Base-by-base conservation (phyloP, 2,888 invertebrate genomes). In the Agrotis puta region DNA sequence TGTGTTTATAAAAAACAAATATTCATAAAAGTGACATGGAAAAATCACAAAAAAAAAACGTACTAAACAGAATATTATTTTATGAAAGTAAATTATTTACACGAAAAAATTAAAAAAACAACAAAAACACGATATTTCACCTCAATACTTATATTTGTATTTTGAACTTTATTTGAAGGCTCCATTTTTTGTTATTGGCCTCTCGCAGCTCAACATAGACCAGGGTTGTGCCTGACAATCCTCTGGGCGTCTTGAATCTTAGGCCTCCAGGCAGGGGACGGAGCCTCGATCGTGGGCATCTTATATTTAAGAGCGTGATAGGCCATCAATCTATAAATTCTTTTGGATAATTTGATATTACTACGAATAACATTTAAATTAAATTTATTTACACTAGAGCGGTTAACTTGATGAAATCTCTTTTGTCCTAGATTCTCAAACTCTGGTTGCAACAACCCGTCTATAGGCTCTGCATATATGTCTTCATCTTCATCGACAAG, bases 351-450 rank as follows among this genome's bases (percentile, higher is more conserved):
- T n/a, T 27, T 27, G 27, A 27, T 27, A 27, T 27, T 33, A 33
- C 5, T 33, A 27, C 3, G 27, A 27, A 27, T 27, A 27, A 27
- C 3, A 27, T 27, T 3, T 27, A 27, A 27, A 27, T 27, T 27
- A 33, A 33, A 33, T 33, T 33, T 33, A 33, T 33, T 33, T 33
- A 2, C 16, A 14, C 1, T 2, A 9, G 3, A 5, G 5, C 27
- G 20, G 5, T 45, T 14, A 14, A 64, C 24, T 45, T 45, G 67
- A 24, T 64, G 51, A 47, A 76, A 79, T 4, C 81, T 33, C 16
- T 22, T 77, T 51, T 72, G 81, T 7, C 66, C 61, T 1, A 3
- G 1, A 27, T 48, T 72, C 1, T 58, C 64, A 14, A 39, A 80
- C 11, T 16, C 11, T 0, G 77, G 79, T 11, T 0, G n/a, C 0